A percentile compares a stretch with the other conserved stretches of the same genome.
These are phyloP conservation scores for Meriones unguiculatus DNA, from an alignment of 2,113 vertebrate genomes.

Conservation along the genomic window DNA sequence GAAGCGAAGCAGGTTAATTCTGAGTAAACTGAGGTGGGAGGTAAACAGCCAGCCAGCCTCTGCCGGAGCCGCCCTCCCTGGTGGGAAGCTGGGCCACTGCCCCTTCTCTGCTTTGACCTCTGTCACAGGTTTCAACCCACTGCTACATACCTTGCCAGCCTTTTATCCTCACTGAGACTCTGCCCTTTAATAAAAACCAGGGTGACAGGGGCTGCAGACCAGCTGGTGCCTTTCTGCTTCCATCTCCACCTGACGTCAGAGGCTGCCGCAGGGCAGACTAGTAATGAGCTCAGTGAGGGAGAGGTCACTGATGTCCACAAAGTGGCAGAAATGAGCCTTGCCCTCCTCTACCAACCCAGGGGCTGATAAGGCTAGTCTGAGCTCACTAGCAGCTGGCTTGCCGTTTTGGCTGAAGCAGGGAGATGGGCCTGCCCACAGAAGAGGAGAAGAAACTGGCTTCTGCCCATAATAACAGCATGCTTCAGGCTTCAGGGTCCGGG, in stretches of 20 bases:
- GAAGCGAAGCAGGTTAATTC: constrained; percentile 3
- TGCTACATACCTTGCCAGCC: neutral
- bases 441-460: neutral
- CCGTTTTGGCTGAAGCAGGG: neutral
- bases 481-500: neutral
- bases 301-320: constrained; percentile 38
- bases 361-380: neutral
- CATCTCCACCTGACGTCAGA: neutral
- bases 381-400: neutral
- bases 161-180: constrained; percentile 36
- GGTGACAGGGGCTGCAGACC: constrained; percentile 25
- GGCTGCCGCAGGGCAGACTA: neutral
- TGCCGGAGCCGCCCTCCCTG: neutral
- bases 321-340: neutral
- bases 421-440: neutral
- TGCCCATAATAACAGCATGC: fast-evolving
- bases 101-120: too few species aligned
- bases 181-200: constrained; percentile 65
- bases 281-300: constrained; percentile 35
- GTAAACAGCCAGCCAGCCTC: neutral
- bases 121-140: neutral
- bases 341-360: neutral
- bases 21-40: constrained; percentile 19
- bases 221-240: neutral
- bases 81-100: neutral